phyloP scores from a whole-genome alignment of 2,113 vertebrate species.

The Petroica traversi region DNA sequence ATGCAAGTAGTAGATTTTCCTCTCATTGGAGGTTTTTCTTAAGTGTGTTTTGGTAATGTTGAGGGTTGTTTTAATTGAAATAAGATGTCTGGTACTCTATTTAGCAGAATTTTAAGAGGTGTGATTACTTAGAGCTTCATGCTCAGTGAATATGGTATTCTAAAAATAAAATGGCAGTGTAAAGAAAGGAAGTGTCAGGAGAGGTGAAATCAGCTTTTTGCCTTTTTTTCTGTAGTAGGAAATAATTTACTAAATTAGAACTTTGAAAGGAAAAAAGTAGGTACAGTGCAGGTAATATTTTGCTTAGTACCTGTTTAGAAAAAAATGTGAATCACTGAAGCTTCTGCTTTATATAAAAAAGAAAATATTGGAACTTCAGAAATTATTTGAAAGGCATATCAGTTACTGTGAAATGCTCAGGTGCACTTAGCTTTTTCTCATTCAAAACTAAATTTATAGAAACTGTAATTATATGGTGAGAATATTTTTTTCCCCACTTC shows the following conservation, averaged over 20 bases:
- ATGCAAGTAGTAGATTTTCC: not conserved
- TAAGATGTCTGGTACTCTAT: not conserved
- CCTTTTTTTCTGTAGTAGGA: not conserved
- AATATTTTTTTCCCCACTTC: not conserved
- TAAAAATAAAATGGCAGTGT: not conserved
- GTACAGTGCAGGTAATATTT: not conserved
- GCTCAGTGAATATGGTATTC: not conserved
- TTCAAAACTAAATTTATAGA: not conserved
- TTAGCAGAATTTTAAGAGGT: not conserved
- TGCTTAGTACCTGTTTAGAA: not conserved
- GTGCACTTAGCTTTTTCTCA: not conserved
- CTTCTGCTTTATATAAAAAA: not conserved
- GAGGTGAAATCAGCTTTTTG: not conserved
- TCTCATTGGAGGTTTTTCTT: not conserved
- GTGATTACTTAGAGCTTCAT: not conserved
- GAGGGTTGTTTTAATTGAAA: not conserved
- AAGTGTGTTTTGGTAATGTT: accelerated
- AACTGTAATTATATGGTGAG: not conserved
- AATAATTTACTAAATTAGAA: not conserved
- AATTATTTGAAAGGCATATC: not conserved
- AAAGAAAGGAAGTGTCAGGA: not conserved
- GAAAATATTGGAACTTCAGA: not conserved
- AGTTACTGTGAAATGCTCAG: not conserved
- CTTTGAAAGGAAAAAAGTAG: not conserved
- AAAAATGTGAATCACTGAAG: not conserved